Evolutionary conservation across 2,888 invertebrate species (phyloP).

Genomic region (Pinctada fucata): DNA sequence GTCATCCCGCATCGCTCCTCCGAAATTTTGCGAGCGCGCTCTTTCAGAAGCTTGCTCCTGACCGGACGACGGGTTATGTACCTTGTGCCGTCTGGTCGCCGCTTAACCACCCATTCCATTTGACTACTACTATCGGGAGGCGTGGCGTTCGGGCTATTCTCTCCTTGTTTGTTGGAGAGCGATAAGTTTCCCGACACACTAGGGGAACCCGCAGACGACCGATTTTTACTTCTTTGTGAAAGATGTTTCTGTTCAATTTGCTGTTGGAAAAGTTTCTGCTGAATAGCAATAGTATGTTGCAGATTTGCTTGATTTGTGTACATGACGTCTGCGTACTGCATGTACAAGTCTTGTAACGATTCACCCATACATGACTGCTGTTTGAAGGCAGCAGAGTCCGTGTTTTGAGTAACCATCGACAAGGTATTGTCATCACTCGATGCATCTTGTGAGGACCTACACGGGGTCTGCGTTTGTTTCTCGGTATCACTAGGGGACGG

Average conservation of each 20-base stretch:
- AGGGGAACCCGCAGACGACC: constrained; percentile 24
- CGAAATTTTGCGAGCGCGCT: constrained; percentile 83
- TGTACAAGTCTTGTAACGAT: constrained; percentile 73
- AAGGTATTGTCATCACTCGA: constrained; percentile 64
- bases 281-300: constrained; percentile 84
- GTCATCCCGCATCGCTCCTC: constrained; percentile 84
- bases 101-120: constrained; percentile 86
- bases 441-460: constrained; percentile 57
- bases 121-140: constrained; percentile 66
- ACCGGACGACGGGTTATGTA: constrained; percentile 87
- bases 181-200: constrained; percentile 18
- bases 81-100: constrained; percentile 85
- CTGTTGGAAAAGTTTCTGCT: constrained; percentile 80
- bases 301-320: constrained; percentile 85
- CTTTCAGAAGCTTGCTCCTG: constrained; percentile 83
- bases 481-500: constrained; percentile 71
- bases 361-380: constrained; percentile 57
- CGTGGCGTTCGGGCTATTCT: constrained; percentile 37
- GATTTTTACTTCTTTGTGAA: constrained; percentile 19
- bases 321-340: constrained; percentile 81
- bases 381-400: constrained; percentile 36
- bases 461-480: constrained; percentile 73
- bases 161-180: constrained; percentile 6
- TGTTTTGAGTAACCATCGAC: constrained; percentile 37
- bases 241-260: constrained; percentile 68